These are phyloP conservation scores for Pelobates cultripes DNA, from an alignment of 2,797 vertebrate species.

Conservation along the genomic window DNA sequence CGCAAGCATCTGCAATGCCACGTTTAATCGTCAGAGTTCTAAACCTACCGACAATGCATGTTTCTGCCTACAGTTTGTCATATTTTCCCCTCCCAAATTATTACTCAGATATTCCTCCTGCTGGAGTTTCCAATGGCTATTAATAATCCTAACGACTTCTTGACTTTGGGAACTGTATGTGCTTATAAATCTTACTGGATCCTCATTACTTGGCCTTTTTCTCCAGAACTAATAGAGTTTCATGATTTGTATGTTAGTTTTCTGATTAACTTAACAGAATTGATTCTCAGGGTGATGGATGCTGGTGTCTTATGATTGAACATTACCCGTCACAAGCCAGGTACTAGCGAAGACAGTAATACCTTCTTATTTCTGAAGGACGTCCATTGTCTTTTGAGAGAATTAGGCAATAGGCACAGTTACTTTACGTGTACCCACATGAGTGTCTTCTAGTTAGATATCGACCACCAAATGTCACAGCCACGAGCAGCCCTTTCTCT, in stretches of 20 bases:
- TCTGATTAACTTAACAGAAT: neutral
- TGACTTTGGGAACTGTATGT: neutral
- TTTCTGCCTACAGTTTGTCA: neutral
- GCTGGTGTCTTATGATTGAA: neutral
- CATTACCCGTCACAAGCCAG: neutral
- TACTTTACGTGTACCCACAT: too few species aligned
- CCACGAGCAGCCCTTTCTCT: too few species aligned
- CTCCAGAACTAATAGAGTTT: conserved; percentile 1
- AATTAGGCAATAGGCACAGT: neutral
- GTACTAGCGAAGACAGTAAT: neutral
- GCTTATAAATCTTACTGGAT: conserved; percentile 4
- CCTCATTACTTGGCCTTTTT: neutral
- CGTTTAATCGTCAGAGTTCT: too few species aligned
- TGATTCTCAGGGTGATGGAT: neutral
- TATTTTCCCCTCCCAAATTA: too few species aligned
- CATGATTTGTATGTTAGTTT: neutral
- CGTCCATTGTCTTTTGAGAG: neutral
- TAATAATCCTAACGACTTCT: neutral
- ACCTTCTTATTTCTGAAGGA: neutral
- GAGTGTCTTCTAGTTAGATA: too few species aligned
- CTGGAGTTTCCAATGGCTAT: neutral
- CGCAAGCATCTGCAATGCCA: too few species aligned
- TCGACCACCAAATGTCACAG: too few species aligned
- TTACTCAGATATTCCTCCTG: neutral
- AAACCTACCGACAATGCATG: neutral